These are phyloP conservation scores for Galbula dea DNA, from an alignment of 2,113 vertebrate species.

Conservation along the genomic window DNA sequence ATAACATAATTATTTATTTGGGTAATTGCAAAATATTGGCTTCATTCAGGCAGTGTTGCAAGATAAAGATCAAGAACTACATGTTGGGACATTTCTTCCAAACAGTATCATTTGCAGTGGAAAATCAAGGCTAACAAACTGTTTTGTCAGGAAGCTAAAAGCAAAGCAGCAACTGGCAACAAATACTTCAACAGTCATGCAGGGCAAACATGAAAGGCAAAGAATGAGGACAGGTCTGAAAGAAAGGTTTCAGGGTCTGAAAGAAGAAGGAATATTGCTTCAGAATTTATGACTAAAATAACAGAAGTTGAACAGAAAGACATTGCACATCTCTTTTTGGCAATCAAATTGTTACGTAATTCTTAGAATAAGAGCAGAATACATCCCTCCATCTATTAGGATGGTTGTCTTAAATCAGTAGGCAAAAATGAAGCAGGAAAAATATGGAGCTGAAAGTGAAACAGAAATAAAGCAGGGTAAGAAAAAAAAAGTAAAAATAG, in stretches of 20 bases:
- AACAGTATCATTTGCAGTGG: neutral
- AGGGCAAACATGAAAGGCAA: neutral
- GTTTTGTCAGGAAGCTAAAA: neutral
- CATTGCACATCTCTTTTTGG: neutral
- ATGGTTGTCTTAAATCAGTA: neutral
- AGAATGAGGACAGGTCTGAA: neutral
- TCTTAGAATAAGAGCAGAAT: neutral
- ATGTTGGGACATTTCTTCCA: neutral
- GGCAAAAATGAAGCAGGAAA: neutral
- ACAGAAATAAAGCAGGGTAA: neutral
- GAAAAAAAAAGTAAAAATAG: neutral
- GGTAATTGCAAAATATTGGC: neutral
- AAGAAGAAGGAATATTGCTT: neutral
- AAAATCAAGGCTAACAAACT: neutral
- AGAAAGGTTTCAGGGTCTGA: neutral
- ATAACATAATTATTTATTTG: neutral
- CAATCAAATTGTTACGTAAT: neutral
- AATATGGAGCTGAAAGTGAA: neutral
- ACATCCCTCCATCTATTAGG: neutral
- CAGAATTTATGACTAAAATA: neutral
- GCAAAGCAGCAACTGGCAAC: neutral
- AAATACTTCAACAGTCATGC: neutral
- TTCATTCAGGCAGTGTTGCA: neutral
- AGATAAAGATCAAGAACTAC: neutral
- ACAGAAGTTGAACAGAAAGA: neutral